Evolutionary conservation across 2,797 vertebrate species (phyloP), one percentile per base, ranked within the genome.

Genomic region (Sebastes miniatus): DNA sequence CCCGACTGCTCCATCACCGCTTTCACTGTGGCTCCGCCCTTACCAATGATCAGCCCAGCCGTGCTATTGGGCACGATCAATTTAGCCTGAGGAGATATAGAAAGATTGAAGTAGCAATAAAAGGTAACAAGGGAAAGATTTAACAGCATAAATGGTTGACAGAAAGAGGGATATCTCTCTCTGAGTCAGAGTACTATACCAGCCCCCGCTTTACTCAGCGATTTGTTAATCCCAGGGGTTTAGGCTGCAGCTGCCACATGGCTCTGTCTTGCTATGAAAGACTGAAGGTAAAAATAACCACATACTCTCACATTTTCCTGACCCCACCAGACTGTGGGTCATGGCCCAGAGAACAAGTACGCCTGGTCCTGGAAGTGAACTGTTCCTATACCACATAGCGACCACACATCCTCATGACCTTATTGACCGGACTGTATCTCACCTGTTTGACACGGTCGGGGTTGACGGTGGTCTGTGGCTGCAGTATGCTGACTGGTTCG

Each of bases 361-460:
- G 73, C 86, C 65, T 58, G 71, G 59, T 52, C 77, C 86, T 80
- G 71, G 56, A 88, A 86, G 73, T 67, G 75, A 83, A 70, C 68
- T 64, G 75, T 76, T 83, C 32, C 65, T 36, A 52, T 20, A 27
- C 74, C 61, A 59, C 59, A 58, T 14, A 43, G 31, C 20, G 56
- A 79, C 81, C 81, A 67, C 82, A 83, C 81, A 73, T 57, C 34
- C 25, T 50, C 13, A 50, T 58, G 83, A 63, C 66, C 20, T 34
- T 4, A n/a, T 0, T 16, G 47, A 18, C 29, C 39, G 22, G 4
- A 24, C 59, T 31, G 27, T 34, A 81, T 93, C 97, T 96, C 95
- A 99, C 98, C 98, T 99, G 98, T 96, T 99, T 99, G 96, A 99
- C 97, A 67, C 98, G 98, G 90, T 99, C 98, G 24, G 98, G 98